Percentiles rank a stretch among this genome's conserved stretches.
Conservation (phyloP, 2,888 invertebrate genomes). For the Blomia tropicalis region DNA sequence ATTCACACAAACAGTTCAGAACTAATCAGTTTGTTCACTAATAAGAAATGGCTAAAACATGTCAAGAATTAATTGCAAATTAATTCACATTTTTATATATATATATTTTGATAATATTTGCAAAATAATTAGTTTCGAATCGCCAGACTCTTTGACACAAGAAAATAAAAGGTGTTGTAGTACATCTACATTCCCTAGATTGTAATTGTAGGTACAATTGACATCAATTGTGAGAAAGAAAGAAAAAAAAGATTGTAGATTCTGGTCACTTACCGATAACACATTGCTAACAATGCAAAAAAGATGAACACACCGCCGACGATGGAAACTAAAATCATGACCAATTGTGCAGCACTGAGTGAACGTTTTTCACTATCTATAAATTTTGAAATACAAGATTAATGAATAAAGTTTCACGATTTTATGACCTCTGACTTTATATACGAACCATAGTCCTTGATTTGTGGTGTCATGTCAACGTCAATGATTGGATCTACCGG, state of each 20-base stretch:
- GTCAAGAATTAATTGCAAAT: conserved; percentile 12
- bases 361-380: conserved; percentile 54
- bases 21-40: too few species aligned
- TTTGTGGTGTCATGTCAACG: not conserved
- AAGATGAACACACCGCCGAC: conserved; percentile 97
- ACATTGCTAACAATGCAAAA: conserved; percentile 96
- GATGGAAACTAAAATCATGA: conserved; percentile 93
- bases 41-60: not conserved
- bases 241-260: too few species aligned
- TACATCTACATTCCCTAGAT: too few species aligned
- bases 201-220: too few species aligned
- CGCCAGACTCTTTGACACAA: too few species aligned
- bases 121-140: too few species aligned
- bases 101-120: not conserved
- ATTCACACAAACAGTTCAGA: too few species aligned
- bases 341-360: conserved; percentile 75
- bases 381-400: conserved; percentile 21
- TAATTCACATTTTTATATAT: conserved; percentile 13
- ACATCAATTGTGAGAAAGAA: too few species aligned
- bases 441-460: conserved; percentile 15
- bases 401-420: not conserved
- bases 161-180: too few species aligned
- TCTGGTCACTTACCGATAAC: conserved; percentile 82
- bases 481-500: not conserved
- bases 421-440: not conserved